Conservation (phyloP, 2,797 vertebrate genomes). For the Garrulus glandarius region DNA sequence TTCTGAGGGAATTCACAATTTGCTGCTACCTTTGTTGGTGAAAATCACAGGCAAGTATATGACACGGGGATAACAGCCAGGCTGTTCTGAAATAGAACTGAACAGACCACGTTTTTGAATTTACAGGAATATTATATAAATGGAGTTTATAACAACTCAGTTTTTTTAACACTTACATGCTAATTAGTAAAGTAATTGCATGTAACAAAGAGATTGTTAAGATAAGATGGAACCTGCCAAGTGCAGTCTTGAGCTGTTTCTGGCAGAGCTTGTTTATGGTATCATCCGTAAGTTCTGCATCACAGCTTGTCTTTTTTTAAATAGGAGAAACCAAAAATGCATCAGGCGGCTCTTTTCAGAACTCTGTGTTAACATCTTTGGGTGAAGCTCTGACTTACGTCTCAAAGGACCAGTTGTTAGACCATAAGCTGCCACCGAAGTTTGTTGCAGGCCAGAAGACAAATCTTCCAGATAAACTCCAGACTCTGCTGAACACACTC, state of each 20-base stretch:
- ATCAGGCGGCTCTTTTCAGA: slow-evolving; percentile 83
- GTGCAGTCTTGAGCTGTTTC: background rate
- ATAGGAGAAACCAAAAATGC: slow-evolving; percentile 82
- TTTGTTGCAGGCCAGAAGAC: slow-evolving; percentile 89
- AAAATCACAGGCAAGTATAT: slow-evolving; percentile 83
- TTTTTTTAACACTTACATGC: background rate
- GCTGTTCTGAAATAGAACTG: background rate
- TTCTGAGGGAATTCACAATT: slow-evolving; percentile 87
- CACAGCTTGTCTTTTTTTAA: background rate
- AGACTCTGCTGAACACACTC: slow-evolving; percentile 90
- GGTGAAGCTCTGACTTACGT: slow-evolving; percentile 84
- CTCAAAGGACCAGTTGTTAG: slow-evolving; percentile 84
- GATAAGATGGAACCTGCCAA: background rate
- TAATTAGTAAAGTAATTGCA: background rate
- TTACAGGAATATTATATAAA: background rate
- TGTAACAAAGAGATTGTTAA: background rate
- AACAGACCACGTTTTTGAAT: background rate
- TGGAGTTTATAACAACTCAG: background rate
- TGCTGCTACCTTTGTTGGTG: slow-evolving; percentile 88
- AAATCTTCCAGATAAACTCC: slow-evolving; percentile 87
- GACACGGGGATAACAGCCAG: background rate
- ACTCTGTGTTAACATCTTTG: slow-evolving; percentile 82
- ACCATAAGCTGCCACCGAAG: slow-evolving; percentile 84
- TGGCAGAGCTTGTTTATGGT: background rate
- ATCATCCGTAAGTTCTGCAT: background rate